Evolutionary conservation across 2,888 invertebrate species (phyloP), one percentile per base, ranked within the genome.

Genomic region (Anthoptus insignis): DNA sequence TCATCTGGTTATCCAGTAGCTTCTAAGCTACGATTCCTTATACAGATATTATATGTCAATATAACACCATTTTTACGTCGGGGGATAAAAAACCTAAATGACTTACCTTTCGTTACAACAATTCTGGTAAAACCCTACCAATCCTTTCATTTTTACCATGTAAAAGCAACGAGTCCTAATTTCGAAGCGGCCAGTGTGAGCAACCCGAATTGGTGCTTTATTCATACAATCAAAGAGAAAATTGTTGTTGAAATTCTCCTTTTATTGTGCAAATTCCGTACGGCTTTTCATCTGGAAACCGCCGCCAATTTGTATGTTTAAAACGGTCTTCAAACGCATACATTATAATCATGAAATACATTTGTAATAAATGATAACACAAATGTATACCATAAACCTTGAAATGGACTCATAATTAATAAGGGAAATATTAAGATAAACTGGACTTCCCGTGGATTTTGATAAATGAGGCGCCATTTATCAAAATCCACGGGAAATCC

Each of bases 201-300:
- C 56, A 54, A 34, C 22, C 39, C 54, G 49, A 63, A 63, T 57
- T 21, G 63, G 47, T 39, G 56, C 50, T 57, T 63, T 63, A 63
- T 63, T 63, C 63, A 56, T 57, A 63, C 56, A 63, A 63, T 63
- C 63, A 63, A 56, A 63, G 63, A 27, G 49, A 63, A 63, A 63
- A 63, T 63, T 63, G 63, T 63, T 63, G 63, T 63, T 57, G 57
- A 57, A 63, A 50, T 63, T 63, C 56, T 49, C 49, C 56, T 63
- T 61, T 63, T 63, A 63, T 63, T 63, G 56, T 63, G 34, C 32
- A 61, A 61, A 61, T 63, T 54, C 34, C 19, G 54, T 39, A 21
- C 50, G 60, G 60, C 56, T 49, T 65, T 60, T 59, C 54, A 65
- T 54, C 16, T 39, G 60, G 47, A 65, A 56, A 65, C 59, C 49